A percentile compares a stretch with the other conserved stretches of the same genome.
These are phyloP conservation scores for Dolichopus griseipennis DNA, from an alignment of 2,888 invertebrate species.

Conservation along the genomic window DNA sequence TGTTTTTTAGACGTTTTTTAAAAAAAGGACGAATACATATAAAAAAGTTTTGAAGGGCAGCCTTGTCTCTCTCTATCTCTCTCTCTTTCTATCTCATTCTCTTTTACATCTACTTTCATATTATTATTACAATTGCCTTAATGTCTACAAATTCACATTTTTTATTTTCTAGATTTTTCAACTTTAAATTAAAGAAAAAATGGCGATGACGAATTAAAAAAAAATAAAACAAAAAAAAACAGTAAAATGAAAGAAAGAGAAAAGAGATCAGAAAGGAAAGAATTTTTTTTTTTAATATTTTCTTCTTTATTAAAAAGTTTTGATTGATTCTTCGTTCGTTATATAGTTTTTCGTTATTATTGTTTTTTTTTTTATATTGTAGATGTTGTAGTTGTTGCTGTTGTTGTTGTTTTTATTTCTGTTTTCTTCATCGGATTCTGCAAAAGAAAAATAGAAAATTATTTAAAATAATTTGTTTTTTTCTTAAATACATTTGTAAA, in stretches of 20 bases:
- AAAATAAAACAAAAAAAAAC: neutral
- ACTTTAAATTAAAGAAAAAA: neutral
- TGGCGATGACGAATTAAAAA: neutral
- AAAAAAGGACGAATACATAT: neutral
- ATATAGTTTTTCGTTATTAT: too few relatives aligned
- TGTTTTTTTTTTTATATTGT: too few relatives aligned
- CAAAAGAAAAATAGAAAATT: neutral
- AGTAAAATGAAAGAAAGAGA: neutral
- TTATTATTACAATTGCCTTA: too few relatives aligned
- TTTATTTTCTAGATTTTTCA: neutral
- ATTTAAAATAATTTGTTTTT: neutral
- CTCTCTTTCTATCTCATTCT: neutral
- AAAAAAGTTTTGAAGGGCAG: neutral
- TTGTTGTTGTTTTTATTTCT: neutral
- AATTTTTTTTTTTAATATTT: too few relatives aligned
- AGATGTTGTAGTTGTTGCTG: too few relatives aligned
- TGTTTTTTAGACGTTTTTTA: neutral
- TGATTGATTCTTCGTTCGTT: neutral
- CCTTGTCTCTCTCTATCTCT: too few relatives aligned
- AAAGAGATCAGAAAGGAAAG: neutral
- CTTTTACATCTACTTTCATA: too few relatives aligned
- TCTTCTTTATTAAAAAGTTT: neutral
- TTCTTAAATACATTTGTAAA: neutral
- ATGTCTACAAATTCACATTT: neutral
- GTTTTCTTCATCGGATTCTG: neutral